Evolutionary conservation across 2,797 vertebrate genomes (phyloP).

Genomic region (Mus spretus): DNA sequence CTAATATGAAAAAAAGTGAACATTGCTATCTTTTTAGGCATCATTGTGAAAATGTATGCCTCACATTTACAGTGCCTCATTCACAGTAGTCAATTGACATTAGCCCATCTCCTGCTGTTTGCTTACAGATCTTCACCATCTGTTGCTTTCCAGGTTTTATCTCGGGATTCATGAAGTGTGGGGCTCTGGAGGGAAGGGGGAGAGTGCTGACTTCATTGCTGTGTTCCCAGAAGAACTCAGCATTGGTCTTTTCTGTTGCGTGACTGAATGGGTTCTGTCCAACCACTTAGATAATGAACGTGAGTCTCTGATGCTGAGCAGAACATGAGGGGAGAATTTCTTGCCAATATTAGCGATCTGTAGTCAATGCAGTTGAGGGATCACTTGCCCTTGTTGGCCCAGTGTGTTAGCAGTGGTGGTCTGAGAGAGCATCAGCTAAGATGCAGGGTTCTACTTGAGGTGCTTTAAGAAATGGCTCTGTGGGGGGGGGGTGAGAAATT

Average conservation of each 20-base stretch:
- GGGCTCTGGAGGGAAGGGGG: background rate
- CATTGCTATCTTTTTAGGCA: background rate
- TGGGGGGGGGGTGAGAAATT: background rate
- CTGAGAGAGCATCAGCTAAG: background rate
- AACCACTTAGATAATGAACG: background rate
- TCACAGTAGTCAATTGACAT: background rate
- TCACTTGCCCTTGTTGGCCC: background rate
- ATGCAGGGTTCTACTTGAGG: background rate
- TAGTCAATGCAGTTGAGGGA: no score
- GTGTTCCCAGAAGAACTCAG: background rate
- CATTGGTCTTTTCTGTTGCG: background rate
- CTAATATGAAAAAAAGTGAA: background rate
- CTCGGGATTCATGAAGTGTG: background rate
- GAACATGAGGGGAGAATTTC: background rate
- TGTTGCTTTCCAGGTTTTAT: background rate
- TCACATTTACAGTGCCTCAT: background rate
- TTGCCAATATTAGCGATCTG: background rate
- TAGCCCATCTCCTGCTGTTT: background rate
- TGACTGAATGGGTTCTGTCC: background rate
- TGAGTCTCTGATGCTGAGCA: background rate
- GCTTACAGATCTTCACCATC: background rate
- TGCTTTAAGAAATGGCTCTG: background rate
- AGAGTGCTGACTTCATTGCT: background rate
- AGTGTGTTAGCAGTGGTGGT: background rate
- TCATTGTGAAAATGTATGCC: background rate